Base-by-base conservation (phyloP, 2,888 invertebrate genomes). In the Neria commutata region DNA sequence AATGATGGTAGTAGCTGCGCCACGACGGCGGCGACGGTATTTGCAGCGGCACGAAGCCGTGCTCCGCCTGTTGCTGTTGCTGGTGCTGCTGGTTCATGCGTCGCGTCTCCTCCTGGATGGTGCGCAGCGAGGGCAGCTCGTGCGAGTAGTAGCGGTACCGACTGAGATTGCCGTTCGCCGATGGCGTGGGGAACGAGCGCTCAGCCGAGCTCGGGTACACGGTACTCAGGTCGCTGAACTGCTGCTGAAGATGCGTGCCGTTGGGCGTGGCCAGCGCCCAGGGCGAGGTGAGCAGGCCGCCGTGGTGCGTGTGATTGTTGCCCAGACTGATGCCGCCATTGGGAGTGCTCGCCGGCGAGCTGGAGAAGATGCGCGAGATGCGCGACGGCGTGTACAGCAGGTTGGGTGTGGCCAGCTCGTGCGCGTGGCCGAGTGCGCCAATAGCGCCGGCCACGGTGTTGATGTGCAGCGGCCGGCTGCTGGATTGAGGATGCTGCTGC, bases 181-280 rank as follows among this genome's bases (percentile, higher is more conserved):
- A 90, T 45, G 89, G 89, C 25, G 89, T 90, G 34, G 91, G 91
- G 76, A 90, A 88, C 1, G 92, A 92, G 53, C 90, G 87, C 73
- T 90, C 92, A 8, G 87, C 91, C 19, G 91, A 91, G 71, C 91
- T 90, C 46, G 91, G 89, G 74, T 90, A 87, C 61, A 94, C 94
- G 45, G 93, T 93, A 83, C 94, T 94, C 71, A 94, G 86, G 82
- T 94, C 94, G 77, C 91, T 92, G 74, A 91, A 90, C 83, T 92
- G 91, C 2, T 70, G 66, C 23, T 70, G 68, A 17, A 70, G 58
- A 8, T 58, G 54, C 0, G 47, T 54, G 42, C 54, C 58, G 52
- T 62, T 63, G 14, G 67, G 64, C 62, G 89, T 85, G 0, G 67
- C 61, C 55, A 90, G 88, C 17, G 90, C 87, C 85, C 89, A 89